Evolutionary conservation across 2,113 vertebrate species (phyloP).

Genomic region (Sitta europaea): DNA sequence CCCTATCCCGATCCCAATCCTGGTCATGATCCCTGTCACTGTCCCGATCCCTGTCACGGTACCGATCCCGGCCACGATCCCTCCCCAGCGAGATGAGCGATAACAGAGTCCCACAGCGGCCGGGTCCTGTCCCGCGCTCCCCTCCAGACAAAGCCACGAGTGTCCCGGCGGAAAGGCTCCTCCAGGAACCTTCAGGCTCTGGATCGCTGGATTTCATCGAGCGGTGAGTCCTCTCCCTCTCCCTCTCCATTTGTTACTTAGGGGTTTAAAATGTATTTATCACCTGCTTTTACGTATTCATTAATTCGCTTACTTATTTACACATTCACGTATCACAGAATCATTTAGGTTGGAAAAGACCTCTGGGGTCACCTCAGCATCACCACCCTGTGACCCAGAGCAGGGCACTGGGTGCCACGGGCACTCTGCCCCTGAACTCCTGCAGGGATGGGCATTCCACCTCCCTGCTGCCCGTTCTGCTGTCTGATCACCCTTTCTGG

Average conservation of each 20-base stretch:
- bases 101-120: neutral
- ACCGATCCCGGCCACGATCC: rapidly evolving
- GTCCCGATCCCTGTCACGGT: too few species aligned
- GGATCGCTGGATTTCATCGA: rapidly evolving
- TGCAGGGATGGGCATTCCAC: neutral
- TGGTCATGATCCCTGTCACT: neutral
- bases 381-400: neutral
- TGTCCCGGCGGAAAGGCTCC: rapidly evolving
- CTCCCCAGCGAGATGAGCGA: too few species aligned
- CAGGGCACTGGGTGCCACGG: neutral
- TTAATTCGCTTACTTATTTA: neutral
- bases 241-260: neutral
- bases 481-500: neutral
- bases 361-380: too few species aligned
- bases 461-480: neutral
- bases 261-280: neutral
- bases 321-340: neutral
- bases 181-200: neutral
- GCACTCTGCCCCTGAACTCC: neutral
- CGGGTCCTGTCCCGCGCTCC: rapidly evolving
- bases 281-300: neutral
- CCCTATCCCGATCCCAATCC: neutral
- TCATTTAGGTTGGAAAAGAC: neutral
- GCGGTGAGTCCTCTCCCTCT: neutral
- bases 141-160: rapidly evolving